Evolutionary conservation across 2,888 invertebrate genomes (phyloP).

Genomic region (Odontothrips loti): DNA sequence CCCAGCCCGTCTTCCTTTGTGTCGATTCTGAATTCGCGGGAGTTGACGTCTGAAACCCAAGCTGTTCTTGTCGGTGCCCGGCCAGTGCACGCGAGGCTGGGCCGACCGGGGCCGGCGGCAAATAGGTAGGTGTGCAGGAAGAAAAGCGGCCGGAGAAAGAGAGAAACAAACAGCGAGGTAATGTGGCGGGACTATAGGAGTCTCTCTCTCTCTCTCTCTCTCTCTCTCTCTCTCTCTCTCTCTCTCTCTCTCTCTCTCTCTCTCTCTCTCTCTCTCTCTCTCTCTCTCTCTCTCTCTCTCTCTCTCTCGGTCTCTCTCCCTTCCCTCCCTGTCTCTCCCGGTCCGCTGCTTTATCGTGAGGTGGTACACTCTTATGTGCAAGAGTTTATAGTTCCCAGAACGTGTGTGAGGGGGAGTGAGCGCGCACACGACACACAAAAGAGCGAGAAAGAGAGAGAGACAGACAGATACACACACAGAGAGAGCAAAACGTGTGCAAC

Average conservation of each 20-base stretch:
- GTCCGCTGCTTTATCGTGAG: neutral
- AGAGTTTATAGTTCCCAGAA: constrained; percentile 19
- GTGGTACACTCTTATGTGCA: constrained; percentile 6
- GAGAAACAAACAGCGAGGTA: neutral
- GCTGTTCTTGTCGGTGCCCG: too few species aligned
- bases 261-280: too few species aligned
- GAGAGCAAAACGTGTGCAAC: too few species aligned
- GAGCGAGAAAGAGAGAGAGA: too few species aligned
- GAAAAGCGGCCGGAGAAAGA: neutral
- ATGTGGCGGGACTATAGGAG: too few species aligned
- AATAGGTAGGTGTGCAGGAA: neutral
- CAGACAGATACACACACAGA: too few species aligned
- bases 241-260: neutral
- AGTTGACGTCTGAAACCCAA: too few species aligned
- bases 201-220: too few species aligned
- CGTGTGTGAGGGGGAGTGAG: constrained; percentile 3
- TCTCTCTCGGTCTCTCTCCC: neutral
- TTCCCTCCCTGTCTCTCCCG: too few species aligned
- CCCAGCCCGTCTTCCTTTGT: too few species aligned
- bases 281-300: neutral
- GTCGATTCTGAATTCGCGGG: too few species aligned
- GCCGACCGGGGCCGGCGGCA: neutral
- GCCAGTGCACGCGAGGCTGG: too few species aligned
- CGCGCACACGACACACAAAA: neutral
- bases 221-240: neutral